A percentile compares a stretch with the other conserved stretches of the same genome.
Conservation (phyloP, 2,888 invertebrate species). For the Cybosia mesomella region DNA sequence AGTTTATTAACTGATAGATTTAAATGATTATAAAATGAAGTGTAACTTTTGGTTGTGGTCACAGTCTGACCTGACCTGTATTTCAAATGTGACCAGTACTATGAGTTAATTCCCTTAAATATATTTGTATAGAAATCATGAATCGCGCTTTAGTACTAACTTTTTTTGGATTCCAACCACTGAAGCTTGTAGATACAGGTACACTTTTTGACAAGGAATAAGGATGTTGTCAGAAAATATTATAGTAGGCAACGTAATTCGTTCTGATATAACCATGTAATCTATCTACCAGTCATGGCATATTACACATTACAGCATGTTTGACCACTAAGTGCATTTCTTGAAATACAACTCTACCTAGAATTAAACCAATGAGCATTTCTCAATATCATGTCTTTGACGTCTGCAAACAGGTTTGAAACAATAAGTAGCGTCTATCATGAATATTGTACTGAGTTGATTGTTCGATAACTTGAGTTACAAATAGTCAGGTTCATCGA, state of each 20-base stretch:
- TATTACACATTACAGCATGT: not conserved
- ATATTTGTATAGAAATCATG: too few relatives aligned
- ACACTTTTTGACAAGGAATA: not conserved
- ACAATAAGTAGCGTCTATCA: conserved; percentile 59
- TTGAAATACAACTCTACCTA: conserved; percentile 26
- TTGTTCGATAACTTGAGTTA: conserved; percentile 39
- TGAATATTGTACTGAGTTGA: conserved; percentile 58
- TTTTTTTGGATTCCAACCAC: too few relatives aligned
- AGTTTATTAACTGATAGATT: too few relatives aligned
- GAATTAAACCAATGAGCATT: conserved; percentile 70
- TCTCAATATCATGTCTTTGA: conserved; percentile 64
- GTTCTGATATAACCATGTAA: not conserved
- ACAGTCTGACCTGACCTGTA: too few relatives aligned
- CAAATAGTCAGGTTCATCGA: conserved; percentile 7
- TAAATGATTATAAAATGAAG: too few relatives aligned
- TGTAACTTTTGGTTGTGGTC: too few relatives aligned
- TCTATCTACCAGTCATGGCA: not conserved
- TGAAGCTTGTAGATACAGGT: not conserved
- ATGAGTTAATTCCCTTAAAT: too few relatives aligned
- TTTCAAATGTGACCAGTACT: too few relatives aligned
- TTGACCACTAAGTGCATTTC: not conserved
- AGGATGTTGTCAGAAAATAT: not conserved
- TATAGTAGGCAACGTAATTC: not conserved
- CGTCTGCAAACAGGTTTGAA: conserved; percentile 63
- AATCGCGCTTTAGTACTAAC: too few relatives aligned